phyloP scores from a whole-genome alignment of 2,797 vertebrate genomes.

The Sebastes steindachneri region DNA sequence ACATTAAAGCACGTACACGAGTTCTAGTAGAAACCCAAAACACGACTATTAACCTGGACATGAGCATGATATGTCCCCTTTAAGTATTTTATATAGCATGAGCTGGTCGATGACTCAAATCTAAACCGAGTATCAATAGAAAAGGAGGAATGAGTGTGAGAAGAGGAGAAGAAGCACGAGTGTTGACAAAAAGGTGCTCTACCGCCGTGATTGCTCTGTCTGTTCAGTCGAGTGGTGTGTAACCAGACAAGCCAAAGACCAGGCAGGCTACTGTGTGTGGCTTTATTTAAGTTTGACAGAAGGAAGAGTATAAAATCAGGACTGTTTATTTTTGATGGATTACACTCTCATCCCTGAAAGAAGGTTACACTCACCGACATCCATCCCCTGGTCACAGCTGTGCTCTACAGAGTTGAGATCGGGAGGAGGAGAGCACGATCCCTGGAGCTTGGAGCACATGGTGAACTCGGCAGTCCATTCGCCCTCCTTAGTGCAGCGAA shows the following conservation, averaged over 20 bases:
- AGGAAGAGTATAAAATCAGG: conserved; percentile 1
- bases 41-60: too few species aligned
- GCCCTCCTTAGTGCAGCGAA: conserved; percentile 91
- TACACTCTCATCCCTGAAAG: neutral
- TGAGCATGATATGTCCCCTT: neutral
- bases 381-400: conserved; percentile 88
- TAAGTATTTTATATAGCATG: neutral
- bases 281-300: conserved; percentile 27
- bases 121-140: neutral
- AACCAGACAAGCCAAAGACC: neutral
- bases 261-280: neutral
- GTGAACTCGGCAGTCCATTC: conserved; percentile 90
- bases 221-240: neutral
- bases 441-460: conserved; percentile 87
- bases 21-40: too few species aligned
- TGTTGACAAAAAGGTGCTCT: neutral
- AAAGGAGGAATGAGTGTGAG: neutral
- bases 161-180: neutral
- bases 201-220: neutral
- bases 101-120: neutral
- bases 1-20: too few species aligned
- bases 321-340: neutral
- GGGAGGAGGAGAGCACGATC: conserved; percentile 83
- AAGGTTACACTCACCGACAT: conserved; percentile 86
- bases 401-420: conserved; percentile 90